A percentile compares a stretch with the other conserved stretches of the same genome.
Evolutionary conservation across 2,113 vertebrate species (phyloP).

Genomic region (Sceloporus tristichus): DNA sequence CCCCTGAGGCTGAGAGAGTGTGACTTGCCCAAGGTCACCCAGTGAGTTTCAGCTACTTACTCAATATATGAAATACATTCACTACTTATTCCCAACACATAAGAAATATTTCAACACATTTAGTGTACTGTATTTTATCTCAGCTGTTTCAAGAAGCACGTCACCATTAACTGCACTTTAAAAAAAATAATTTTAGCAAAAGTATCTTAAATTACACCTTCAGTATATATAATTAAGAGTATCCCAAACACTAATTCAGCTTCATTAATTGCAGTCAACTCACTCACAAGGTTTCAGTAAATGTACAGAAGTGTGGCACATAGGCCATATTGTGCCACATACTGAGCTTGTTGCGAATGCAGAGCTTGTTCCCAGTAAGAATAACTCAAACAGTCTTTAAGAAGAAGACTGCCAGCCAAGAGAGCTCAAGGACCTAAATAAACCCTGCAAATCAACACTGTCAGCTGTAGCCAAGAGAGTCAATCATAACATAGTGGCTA

Average conservation of each 20-base stretch:
- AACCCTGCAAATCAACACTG: neutral
- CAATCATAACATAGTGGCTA: neutral
- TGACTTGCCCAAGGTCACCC: too few species aligned
- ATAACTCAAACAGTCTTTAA: neutral
- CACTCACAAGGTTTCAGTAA: neutral
- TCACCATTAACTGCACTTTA: neutral
- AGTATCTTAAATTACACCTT: neutral
- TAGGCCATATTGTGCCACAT: neutral
- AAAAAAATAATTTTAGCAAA: neutral
- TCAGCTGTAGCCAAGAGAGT: neutral
- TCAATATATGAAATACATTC: neutral
- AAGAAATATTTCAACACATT: neutral
- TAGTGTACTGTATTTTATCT: neutral
- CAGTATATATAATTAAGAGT: neutral
- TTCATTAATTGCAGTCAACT: neutral
- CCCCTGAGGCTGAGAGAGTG: too few species aligned
- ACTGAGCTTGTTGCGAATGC: neutral
- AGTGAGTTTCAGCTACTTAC: neutral
- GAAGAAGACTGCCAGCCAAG: neutral
- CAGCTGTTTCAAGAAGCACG: neutral
- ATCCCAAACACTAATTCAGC: neutral
- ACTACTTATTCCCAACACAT: too few species aligned
- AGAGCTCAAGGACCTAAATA: neutral
- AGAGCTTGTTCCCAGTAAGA: neutral
- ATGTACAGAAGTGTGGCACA: neutral